A percentile compares a stretch with the other conserved stretches of the same genome.
These are phyloP conservation scores for Drosophila lacicola DNA, from an alignment of 2,888 invertebrate genomes.

Conservation along the genomic window DNA sequence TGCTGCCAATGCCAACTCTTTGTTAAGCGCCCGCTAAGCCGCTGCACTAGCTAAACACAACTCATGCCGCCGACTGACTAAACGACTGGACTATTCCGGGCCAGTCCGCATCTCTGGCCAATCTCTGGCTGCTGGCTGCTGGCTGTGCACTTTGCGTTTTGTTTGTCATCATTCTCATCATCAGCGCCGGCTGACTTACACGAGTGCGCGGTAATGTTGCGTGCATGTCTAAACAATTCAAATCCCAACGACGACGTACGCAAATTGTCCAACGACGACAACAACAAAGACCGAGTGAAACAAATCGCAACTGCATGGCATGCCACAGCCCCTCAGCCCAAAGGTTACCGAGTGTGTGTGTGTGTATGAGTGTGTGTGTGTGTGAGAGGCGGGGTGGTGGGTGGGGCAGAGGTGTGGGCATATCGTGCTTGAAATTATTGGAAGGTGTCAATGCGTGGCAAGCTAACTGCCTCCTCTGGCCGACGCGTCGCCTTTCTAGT, in stretches of 20 bases:
- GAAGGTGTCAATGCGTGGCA: slow-evolving; percentile 72
- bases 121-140: slow-evolving; percentile 26
- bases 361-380: background rate
- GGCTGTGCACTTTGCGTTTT: slow-evolving; percentile 13
- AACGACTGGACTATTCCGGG: slow-evolving; percentile 11
- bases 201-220: slow-evolving; percentile 70
- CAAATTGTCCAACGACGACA: slow-evolving; percentile 57
- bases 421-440: slow-evolving; percentile 64
- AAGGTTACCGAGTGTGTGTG: background rate
- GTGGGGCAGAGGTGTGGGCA: background rate
- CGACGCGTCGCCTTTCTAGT: slow-evolving; percentile 2
- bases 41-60: slow-evolving; percentile 33
- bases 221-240: slow-evolving; percentile 74
- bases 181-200: slow-evolving; percentile 29
- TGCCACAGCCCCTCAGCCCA: slow-evolving; percentile 28
- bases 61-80: slow-evolving; percentile 28
- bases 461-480: slow-evolving; percentile 29
- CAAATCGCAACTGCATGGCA: slow-evolving; percentile 63
- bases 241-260: slow-evolving; percentile 61
- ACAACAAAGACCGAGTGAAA: slow-evolving; percentile 63
- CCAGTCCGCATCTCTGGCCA: slow-evolving; percentile 11
- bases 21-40: slow-evolving; percentile 36
- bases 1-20: slow-evolving; percentile 41
- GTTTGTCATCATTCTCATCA: slow-evolving; percentile 37
- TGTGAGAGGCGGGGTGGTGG: background rate